Percentiles rank a stretch among this genome's conserved stretches.
phyloP scores from a whole-genome alignment of 2,888 invertebrate genomes.

The Acleris sparsana region DNA sequence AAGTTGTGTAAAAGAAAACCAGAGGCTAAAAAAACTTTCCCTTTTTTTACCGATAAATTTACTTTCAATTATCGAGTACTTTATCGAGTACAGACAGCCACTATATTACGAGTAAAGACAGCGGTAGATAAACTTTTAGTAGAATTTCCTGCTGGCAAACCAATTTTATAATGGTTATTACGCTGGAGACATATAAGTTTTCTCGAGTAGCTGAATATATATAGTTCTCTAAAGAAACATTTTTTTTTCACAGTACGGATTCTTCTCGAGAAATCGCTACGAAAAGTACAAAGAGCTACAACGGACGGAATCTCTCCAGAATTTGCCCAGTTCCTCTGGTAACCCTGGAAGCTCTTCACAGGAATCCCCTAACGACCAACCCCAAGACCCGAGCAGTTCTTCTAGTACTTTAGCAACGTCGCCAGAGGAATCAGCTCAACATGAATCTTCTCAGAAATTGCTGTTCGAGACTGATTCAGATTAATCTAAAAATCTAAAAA shows the following conservation, averaged over 20 bases:
- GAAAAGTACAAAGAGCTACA: slow-evolving; percentile 58
- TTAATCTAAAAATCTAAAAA: too few species aligned
- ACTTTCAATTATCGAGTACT: too few species aligned
- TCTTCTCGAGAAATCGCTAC: slow-evolving; percentile 60
- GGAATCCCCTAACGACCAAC: not conserved
- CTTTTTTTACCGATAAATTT: too few species aligned
- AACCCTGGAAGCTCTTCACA: slow-evolving; percentile 38
- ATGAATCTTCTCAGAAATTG: slow-evolving; percentile 13
- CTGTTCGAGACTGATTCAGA: slow-evolving; percentile 26
- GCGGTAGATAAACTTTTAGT: too few species aligned
- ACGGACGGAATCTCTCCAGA: slow-evolving; percentile 44
- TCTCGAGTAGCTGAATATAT: too few species aligned
- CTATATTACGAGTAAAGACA: too few species aligned
- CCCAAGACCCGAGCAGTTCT: slow-evolving; percentile 37
- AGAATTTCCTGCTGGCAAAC: too few species aligned
- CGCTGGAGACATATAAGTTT: too few species aligned
- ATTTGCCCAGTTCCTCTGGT: not conserved
- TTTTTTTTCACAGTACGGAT: slow-evolving; percentile 57
- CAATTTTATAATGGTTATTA: too few species aligned
- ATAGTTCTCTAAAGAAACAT: not conserved
- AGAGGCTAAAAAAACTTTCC: too few species aligned
- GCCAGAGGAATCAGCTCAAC: slow-evolving; percentile 6
- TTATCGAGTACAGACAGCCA: too few species aligned
- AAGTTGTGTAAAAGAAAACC: too few species aligned
- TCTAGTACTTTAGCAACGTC: not conserved